Percentiles rank a stretch among this genome's conserved stretches.
Evolutionary conservation across 2,888 invertebrate species (phyloP).

Genomic region (Nomada flava): DNA sequence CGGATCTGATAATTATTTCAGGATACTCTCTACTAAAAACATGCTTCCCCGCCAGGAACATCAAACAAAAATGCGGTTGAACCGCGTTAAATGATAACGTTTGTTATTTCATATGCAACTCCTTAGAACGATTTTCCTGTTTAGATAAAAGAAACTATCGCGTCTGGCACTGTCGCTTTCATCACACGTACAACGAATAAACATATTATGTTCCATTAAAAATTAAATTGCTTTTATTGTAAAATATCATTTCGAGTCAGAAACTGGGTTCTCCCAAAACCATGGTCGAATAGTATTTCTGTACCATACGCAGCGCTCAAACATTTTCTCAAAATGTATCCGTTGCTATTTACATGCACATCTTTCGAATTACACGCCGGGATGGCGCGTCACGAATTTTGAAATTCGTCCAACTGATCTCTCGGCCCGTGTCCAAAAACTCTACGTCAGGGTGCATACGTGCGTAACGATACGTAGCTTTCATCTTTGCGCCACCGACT

Average conservation of each 20-base stretch:
- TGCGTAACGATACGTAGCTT: background rate
- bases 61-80: conserved; percentile 32
- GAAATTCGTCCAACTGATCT: conserved; percentile 43
- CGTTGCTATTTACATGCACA: background rate
- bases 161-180: background rate
- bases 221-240: background rate
- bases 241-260: too few relatives aligned
- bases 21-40: background rate
- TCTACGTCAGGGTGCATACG: conserved; percentile 21
- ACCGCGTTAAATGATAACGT: conserved; percentile 35
- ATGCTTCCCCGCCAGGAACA: background rate
- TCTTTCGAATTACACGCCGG: background rate
- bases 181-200: background rate
- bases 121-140: conserved; percentile 11
- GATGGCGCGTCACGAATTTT: conserved; percentile 29
- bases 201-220: background rate
- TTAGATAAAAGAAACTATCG: conserved; percentile 17
- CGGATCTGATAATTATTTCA: conserved; percentile 2
- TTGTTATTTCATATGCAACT: background rate
- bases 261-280: too few relatives aligned
- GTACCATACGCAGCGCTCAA: too few relatives aligned
- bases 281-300: too few relatives aligned
- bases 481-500: background rate
- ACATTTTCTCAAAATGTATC: too few relatives aligned
- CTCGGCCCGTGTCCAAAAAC: conserved; percentile 45